Evolutionary conservation across 2,888 invertebrate species (phyloP), one percentile per base, ranked within the genome.

Genomic region (Lithophane ornitopus): DNA sequence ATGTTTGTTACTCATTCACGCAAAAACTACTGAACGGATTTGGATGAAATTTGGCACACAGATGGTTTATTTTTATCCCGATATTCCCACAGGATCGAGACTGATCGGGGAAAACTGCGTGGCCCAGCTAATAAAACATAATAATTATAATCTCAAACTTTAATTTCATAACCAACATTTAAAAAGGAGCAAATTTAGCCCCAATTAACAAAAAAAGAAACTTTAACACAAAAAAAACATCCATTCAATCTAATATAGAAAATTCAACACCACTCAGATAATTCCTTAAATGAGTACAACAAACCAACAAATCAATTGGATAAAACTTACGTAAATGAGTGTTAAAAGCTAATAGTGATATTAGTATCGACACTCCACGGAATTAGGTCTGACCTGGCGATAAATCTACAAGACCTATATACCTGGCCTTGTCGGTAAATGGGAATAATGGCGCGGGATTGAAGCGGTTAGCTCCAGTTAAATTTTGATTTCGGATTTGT

Each of bases 391-490:
- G 78, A 80, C 69, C 85, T 79, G 28, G 28, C 71, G 11, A 85
- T 87, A 85, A 86, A 87, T 87, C 76, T 70, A 16, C 14, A 26
- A 80, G 85, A 82, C 86, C 87, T 85, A 87, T 78, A 59, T 87
- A 86, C 78, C 78, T 86, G 75, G 74, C 72, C 75, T 78, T 62
- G 59, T 28, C 19, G 6, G 22, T 66, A 65, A 77, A 86, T 79
- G 71, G 16, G 78, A 34, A 26, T 74, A 74, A 74, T 4, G 59
- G 56, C 59, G 8, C 34, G 12, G 34, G 66, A 63, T 54, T 44
- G 19, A 73, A 61, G 52, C 69, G 8, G 71, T 34, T 39, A 71
- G 34, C 59, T 14, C 3, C 61, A 71, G 52, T 68, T 49, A 26
- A 63, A 28, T 69, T 74, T 52, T 49, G 41, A 69, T 65, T 71